Base-by-base conservation (phyloP, 2,113 vertebrate species). In the Naja naja region DNA sequence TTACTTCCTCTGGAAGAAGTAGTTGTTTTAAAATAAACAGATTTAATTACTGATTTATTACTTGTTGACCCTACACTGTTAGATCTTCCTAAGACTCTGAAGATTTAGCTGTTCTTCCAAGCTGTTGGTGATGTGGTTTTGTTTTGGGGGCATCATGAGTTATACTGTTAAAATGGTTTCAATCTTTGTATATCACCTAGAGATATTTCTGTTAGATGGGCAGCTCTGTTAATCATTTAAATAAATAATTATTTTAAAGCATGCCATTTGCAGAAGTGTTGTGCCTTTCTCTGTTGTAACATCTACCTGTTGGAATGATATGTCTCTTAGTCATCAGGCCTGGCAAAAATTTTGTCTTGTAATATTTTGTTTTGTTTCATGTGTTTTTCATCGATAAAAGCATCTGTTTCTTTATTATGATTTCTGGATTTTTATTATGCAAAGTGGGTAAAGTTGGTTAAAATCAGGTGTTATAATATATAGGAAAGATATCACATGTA, bases 11-110 rank as follows among this genome's bases (percentile, higher is more conserved):
- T 34, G 6, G 69, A 81, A 69, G 12, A n/a, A 81, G 16, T 81
- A 39, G 34, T 39, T 81, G 69, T 81, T 81, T 81, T 39, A 39
- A 81, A 81, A 81, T 81, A 81, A 81, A 81, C 6, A 81, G 94
- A 94, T 95, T 96, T 95, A 93, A 12, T 95, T 95, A 74, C 53
- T 91, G 87, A 94, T 96, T 95, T 52, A 89, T 92, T 93, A 89
- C 87, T 85, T 92, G 53, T 92, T 93, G 91, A 92, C 3, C 45
- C 64, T 81, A 74, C 30, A 7, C 16, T 8, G n/a, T 74, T 20
- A 81, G 69, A 34, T 20, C 34, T 39, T 39, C 16, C n/a, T 18
- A 34, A 74, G 64, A 34, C 4, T 34, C 69, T 81, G 69, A 39
- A 39, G 16, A 81, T 39, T 81, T 81, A 20, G 16, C 69, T 81